These are phyloP conservation scores for Cichladusa arquata DNA, from an alignment of 2,113 vertebrate genomes.

Conservation along the genomic window DNA sequence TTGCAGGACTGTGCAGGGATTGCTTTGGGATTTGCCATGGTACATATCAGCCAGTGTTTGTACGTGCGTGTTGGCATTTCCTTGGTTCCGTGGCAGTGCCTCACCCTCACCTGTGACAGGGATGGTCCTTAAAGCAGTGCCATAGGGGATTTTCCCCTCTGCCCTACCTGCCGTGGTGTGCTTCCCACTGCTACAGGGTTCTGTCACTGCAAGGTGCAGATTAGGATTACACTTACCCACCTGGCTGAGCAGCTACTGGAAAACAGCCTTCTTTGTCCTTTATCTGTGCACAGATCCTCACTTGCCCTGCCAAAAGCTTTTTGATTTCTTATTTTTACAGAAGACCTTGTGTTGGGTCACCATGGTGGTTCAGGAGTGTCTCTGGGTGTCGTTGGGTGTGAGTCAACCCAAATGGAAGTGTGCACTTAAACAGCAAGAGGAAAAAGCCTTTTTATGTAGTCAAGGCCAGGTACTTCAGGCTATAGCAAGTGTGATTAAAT, in stretches of 20 bases:
- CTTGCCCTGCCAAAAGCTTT: not conserved
- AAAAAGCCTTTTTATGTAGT: not conserved
- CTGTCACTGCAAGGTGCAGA: accelerated
- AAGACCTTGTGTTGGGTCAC: not conserved
- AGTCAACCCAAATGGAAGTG: not conserved
- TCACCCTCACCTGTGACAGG: not conserved
- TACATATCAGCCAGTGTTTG: not conserved
- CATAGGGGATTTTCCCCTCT: not conserved
- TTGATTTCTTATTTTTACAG: not conserved
- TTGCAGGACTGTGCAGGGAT: not conserved
- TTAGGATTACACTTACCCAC: not conserved
- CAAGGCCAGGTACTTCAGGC: not conserved
- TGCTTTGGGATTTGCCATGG: not conserved
- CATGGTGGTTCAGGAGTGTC: not conserved
- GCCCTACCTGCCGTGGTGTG: not conserved
- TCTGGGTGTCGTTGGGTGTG: accelerated
- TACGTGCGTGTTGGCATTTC: not conserved
- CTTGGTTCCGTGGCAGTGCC: not conserved
- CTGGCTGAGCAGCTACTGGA: not conserved
- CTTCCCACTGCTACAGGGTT: accelerated
- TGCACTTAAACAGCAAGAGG: not conserved
- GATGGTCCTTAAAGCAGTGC: not conserved
- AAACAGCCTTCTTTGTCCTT: not conserved
- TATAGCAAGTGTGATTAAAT: not conserved
- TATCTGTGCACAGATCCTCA: not conserved